Evolutionary conservation across 2,797 vertebrate species (phyloP).

Genomic region (Pelochelys cantorii): DNA sequence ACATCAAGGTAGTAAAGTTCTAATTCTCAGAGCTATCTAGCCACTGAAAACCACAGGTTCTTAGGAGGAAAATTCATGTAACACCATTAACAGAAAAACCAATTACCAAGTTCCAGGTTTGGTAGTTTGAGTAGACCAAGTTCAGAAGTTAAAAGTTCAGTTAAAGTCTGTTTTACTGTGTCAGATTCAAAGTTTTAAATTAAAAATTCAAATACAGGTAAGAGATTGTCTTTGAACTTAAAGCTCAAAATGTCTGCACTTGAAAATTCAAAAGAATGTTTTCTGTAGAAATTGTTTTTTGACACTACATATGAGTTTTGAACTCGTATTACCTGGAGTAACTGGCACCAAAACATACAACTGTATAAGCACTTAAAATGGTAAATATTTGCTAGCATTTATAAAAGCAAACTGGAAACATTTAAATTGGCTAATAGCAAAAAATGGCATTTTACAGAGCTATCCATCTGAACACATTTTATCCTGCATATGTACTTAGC

Average conservation of each 20-base stretch:
- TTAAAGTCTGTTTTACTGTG: neutral
- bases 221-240: neutral
- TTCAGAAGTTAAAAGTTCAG: neutral
- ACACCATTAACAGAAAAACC: neutral
- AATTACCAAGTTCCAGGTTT: neutral
- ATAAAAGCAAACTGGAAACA: neutral
- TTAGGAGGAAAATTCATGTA: neutral
- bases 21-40: neutral
- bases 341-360: neutral
- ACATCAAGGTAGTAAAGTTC: neutral
- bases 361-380: neutral
- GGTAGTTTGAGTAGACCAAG: neutral
- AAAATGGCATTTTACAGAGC: neutral
- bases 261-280: neutral
- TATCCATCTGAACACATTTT: neutral
- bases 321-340: neutral
- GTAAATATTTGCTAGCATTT: neutral
- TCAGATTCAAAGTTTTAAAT: neutral
- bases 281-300: neutral
- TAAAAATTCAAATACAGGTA: neutral
- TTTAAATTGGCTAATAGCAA: neutral
- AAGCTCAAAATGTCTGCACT: neutral
- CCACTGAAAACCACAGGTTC: neutral
- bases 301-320: neutral
- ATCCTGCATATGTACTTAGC: neutral